Evolutionary conservation across 2,888 invertebrate species (phyloP).

Genomic region (Torymus aiolomorphi): DNA sequence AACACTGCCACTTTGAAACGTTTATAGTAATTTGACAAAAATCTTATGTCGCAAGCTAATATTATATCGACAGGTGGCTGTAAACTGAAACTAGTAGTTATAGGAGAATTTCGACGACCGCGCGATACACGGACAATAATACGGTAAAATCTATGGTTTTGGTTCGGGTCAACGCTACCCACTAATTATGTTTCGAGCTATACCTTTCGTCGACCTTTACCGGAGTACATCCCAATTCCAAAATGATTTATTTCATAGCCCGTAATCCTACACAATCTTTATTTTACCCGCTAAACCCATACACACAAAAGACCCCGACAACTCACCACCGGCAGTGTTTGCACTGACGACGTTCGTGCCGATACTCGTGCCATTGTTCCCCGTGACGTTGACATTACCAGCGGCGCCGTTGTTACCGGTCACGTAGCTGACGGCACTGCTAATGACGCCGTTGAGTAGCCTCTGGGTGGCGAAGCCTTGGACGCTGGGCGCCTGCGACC

Average conservation of each 20-base stretch:
- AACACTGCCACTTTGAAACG: too few species aligned
- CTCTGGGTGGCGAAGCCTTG: constrained; percentile 73
- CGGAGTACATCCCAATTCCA: too few species aligned
- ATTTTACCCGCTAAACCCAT: too few species aligned
- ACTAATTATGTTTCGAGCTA: constrained; percentile 1
- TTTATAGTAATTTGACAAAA: too few species aligned
- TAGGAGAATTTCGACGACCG: constrained; percentile 10
- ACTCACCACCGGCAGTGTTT: constrained; percentile 57
- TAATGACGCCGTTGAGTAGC: constrained; percentile 73
- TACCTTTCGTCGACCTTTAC: too few species aligned
- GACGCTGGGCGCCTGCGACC: constrained; percentile 72
- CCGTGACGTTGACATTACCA: constrained; percentile 51
- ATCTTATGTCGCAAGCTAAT: too few species aligned
- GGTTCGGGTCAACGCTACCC: background rate
- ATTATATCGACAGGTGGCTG: constrained; percentile 20
- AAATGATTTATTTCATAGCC: too few species aligned
- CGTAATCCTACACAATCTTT: too few species aligned
- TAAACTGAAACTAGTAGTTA: background rate
- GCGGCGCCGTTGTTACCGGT: constrained; percentile 61
- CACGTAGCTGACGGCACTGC: constrained; percentile 71
- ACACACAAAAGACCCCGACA: background rate
- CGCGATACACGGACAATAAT: background rate
- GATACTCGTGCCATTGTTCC: constrained; percentile 61
- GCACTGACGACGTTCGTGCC: constrained; percentile 62
- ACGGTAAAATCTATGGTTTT: constrained; percentile 10